Evolutionary conservation across 2,113 vertebrate genomes (phyloP).

Genomic region (Butorides virescens): DNA sequence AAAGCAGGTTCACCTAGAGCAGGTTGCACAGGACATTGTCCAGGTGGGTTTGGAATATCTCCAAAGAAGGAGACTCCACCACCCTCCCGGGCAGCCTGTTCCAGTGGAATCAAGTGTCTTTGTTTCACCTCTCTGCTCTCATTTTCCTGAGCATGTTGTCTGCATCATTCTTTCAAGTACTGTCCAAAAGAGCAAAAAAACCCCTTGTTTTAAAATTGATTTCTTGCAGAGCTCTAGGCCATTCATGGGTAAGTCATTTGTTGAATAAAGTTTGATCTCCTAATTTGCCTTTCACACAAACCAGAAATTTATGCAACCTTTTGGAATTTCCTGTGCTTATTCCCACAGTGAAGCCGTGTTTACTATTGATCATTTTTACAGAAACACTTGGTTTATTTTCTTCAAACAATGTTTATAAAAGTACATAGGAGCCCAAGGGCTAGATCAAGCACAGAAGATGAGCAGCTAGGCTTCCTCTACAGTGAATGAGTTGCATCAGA

Average conservation of each 20-base stretch:
- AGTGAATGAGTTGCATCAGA: background rate
- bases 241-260: background rate
- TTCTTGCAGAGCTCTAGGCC: background rate
- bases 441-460: background rate
- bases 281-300: background rate
- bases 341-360: background rate
- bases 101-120: background rate
- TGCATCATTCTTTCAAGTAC: background rate
- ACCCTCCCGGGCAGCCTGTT: no score
- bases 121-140: background rate
- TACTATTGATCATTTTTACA: background rate
- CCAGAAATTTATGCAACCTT: background rate
- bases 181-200: background rate
- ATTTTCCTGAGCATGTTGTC: background rate
- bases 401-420: background rate
- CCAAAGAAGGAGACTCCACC: no score
- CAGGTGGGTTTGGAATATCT: no score
- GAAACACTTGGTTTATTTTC: background rate
- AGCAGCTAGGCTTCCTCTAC: background rate
- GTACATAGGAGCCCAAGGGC: background rate
- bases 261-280: background rate
- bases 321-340: background rate
- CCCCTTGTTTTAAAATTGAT: background rate
- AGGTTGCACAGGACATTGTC: no score
- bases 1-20: no score